Base-by-base conservation (phyloP, 2,797 vertebrate genomes). In the Sebastes melanostomus region DNA sequence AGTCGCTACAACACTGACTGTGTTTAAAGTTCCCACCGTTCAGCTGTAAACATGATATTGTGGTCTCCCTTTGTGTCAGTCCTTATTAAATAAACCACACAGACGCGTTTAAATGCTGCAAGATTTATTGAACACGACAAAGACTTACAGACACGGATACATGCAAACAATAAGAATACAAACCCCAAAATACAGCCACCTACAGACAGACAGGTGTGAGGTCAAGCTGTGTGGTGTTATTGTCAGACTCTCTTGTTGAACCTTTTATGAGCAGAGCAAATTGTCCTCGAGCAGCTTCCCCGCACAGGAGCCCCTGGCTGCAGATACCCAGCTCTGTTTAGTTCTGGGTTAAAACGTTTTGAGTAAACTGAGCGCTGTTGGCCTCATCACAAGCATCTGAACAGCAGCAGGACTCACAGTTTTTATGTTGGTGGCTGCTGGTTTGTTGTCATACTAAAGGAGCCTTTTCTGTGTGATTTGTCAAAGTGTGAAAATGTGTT, bases 261-360 rank as follows among this genome's bases (percentile, higher is more conserved):
- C 75, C 84, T 91, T 93, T 92, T 85, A 93, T 71, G 75, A 92
- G 63, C 75, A 22, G 66, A 85, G 72, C n/a, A 52, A 54, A 72
- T 34, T 36, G 68, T 86, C 38, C 8, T 58, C 77, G 61, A 70
- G 62, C 67, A 32, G 24, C 73, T 68, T 75, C 74, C 70, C 69
- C 68, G 81, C 77, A 42, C 78, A 83, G 69, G 42, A 76, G 77
- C 69, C 34, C 32, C 67, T 24, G 83, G 78, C 83, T 70, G 69
- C 87, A 87, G 88, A 87, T 65, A 9, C 32, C 60, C 69, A 18
- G 77, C 55, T 91, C 78, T 95, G 91, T 95, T 94, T 93, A 92
- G 80, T 66, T 80, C 77, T 62, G 78, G n/a, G 18, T 87, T 92
- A 91, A 94, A 93, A 85, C 59, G 20, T 93, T 92, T 92, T 91